Evolutionary conservation across 2,113 vertebrate genomes (phyloP).

Genomic region (Oreotrochilus melanogaster): DNA sequence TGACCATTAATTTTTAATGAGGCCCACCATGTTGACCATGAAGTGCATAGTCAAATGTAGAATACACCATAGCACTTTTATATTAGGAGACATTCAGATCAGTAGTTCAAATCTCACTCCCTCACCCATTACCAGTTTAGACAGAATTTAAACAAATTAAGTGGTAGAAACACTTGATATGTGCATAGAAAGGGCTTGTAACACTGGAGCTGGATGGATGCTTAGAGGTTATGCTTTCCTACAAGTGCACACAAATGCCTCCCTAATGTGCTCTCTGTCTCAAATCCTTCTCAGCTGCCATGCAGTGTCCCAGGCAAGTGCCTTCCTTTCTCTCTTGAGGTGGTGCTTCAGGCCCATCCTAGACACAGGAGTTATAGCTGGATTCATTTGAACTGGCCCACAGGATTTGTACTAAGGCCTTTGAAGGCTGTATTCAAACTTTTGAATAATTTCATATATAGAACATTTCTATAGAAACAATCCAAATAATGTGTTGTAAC

Average conservation of each 20-base stretch:
- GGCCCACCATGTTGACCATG: not conserved
- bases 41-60: slow-evolving; percentile 1
- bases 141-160: not conserved
- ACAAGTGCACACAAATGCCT: not conserved
- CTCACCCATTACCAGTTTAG: not conserved
- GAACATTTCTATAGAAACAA: not conserved
- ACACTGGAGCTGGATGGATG: rapidly evolving
- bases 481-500: not conserved
- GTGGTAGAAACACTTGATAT: not conserved
- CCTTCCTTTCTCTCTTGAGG: not conserved
- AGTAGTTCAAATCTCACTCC: not conserved
- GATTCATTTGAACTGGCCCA: not conserved
- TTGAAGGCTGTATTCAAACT: not conserved
- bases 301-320: not conserved
- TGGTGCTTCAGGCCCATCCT: not conserved
- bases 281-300: not conserved
- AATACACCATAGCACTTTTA: not conserved
- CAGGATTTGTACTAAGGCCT: not conserved
- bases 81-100: not conserved
- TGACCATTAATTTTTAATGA: slow-evolving; percentile 29
- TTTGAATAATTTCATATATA: not conserved
- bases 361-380: not conserved
- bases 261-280: rapidly evolving
- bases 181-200: not conserved
- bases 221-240: not conserved